These are phyloP conservation scores for Notospermus geniculatus DNA, from an alignment of 1,140 invertebrate species.

Conservation along the genomic window DNA sequence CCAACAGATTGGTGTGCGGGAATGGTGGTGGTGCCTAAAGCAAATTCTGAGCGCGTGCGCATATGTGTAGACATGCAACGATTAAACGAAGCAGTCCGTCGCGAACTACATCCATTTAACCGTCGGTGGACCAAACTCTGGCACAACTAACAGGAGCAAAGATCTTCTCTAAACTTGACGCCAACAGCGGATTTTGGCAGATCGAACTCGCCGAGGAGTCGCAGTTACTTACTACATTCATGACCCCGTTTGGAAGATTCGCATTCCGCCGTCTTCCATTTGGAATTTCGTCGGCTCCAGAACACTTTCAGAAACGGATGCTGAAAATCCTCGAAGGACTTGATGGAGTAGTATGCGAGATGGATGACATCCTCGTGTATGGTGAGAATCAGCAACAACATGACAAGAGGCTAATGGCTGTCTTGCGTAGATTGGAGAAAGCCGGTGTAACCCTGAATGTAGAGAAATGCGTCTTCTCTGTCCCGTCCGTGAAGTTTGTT, in stretches of 20 bases:
- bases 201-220: conserved; percentile 8
- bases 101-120: neutral
- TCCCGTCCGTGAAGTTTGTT: conserved; percentile 3
- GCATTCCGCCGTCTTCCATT: neutral
- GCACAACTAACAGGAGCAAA: neutral
- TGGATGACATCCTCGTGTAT: conserved; percentile 5
- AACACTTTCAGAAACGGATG: conserved; percentile 10
- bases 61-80: neutral
- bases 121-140: conserved; percentile 1
- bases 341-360: neutral
- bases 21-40: neutral
- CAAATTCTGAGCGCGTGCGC: neutral
- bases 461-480: conserved; percentile 11
- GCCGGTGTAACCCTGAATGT: conserved; percentile 7
- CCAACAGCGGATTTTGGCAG: neutral
- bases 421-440: neutral
- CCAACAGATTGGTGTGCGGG: neutral
- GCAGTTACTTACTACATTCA: conserved; percentile 3
- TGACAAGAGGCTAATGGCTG: neutral
- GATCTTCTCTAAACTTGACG: conserved; percentile 7
- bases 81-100: too few species aligned
- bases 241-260: neutral
- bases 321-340: neutral
- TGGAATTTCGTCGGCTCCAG: neutral
- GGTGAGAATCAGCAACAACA: neutral